A percentile compares a stretch with the other conserved stretches of the same genome.
Evolutionary conservation across 2,113 vertebrate species (phyloP).

Genomic region (Lepus europaeus): DNA sequence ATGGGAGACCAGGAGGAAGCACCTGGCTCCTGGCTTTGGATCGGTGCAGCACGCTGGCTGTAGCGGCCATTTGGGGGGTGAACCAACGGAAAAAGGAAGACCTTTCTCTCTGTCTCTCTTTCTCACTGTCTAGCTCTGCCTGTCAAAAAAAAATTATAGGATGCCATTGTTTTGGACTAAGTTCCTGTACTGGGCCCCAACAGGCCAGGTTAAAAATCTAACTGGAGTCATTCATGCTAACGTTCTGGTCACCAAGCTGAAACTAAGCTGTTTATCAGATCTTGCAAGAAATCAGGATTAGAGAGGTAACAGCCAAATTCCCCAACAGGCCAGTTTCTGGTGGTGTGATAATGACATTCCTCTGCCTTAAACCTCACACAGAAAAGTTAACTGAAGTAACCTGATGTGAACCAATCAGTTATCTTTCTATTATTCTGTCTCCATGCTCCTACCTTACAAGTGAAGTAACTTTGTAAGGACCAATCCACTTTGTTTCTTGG

Average conservation of each 20-base stretch:
- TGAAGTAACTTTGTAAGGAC: background rate
- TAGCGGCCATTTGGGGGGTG: too few relatives aligned
- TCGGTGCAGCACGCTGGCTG: too few relatives aligned
- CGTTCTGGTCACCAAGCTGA: background rate
- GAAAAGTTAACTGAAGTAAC: background rate
- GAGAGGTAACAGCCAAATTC: background rate
- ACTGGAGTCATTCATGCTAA: background rate
- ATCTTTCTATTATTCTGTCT: background rate
- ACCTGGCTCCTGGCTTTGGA: too few relatives aligned
- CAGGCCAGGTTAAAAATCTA: background rate
- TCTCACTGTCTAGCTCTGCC: too few relatives aligned
- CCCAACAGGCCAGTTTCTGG: background rate
- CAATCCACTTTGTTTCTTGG: background rate
- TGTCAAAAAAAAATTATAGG: too few relatives aligned
- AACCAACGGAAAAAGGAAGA: too few relatives aligned
- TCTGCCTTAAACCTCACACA: background rate
- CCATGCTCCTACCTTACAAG: background rate
- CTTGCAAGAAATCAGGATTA: background rate
- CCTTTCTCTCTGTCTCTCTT: too few relatives aligned
- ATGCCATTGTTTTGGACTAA: background rate
- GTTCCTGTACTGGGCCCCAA: background rate
- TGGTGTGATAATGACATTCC: background rate
- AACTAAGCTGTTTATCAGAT: background rate
- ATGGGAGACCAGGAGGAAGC: too few relatives aligned
- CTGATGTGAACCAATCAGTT: background rate